phyloP scores from a whole-genome alignment of 2,113 vertebrate species.

The Apeltes quadracus region DNA sequence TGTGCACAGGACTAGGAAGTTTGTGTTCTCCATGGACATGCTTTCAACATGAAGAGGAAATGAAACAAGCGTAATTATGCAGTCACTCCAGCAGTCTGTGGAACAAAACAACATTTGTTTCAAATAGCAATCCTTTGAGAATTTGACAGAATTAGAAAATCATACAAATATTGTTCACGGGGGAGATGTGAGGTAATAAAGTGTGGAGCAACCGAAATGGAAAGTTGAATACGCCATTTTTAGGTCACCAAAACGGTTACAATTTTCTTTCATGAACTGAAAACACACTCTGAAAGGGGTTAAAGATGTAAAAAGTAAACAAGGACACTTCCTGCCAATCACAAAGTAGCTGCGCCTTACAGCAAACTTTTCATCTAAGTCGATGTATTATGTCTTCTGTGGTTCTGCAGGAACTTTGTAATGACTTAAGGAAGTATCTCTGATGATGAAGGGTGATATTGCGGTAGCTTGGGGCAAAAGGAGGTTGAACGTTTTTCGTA shows the following conservation, averaged over 20 bases:
- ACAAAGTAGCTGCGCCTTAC: neutral
- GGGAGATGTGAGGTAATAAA: constrained; percentile 1
- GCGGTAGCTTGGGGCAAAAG: neutral
- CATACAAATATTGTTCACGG: constrained; percentile 8
- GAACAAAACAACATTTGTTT: constrained; percentile 37
- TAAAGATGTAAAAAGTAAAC: neutral
- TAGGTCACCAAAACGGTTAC: neutral
- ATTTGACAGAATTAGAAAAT: constrained; percentile 36
- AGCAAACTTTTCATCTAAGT: neutral
- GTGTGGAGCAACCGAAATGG: neutral
- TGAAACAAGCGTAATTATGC: constrained; percentile 46
- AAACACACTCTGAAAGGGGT: neutral
- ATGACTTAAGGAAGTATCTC: neutral
- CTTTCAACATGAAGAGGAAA: constrained; percentile 49
- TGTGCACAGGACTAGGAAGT: constrained; percentile 48
- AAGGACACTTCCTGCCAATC: neutral
- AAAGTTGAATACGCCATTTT: neutral
- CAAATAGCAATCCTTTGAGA: constrained; percentile 13
- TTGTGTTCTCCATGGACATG: constrained; percentile 55
- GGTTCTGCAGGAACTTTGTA: neutral
- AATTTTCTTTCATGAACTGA: neutral
- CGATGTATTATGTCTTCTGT: neutral
- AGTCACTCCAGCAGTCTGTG: constrained; percentile 24
- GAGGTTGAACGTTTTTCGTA: neutral
- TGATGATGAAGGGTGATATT: neutral